Conservation (phyloP, 2,888 invertebrate genomes). For the Mesopsocus fuscifrons region DNA sequence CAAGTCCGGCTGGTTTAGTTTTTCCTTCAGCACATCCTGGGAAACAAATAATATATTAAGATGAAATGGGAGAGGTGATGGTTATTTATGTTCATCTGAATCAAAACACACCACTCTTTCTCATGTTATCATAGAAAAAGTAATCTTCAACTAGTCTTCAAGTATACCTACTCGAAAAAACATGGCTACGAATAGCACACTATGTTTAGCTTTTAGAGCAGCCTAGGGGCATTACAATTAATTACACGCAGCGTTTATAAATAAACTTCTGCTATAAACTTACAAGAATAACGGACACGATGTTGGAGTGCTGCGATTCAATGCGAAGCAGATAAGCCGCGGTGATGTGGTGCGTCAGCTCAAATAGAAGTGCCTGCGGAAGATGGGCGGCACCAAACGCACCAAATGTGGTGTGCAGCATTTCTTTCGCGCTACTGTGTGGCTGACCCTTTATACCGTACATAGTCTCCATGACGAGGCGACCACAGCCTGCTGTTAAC, state of each 20-base stretch:
- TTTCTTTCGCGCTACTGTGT: constrained; percentile 59
- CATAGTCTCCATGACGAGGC: constrained; percentile 72
- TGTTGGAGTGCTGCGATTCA: not conserved
- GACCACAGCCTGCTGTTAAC: constrained; percentile 64
- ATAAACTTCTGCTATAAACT: no score
- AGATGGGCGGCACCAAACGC: constrained; percentile 33
- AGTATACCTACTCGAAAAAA: no score
- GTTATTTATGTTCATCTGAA: no score
- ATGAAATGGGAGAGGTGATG: no score
- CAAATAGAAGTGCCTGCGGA: constrained; percentile 35
- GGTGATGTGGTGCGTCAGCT: constrained; percentile 18
- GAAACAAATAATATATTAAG: not conserved
- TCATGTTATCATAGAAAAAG: no score
- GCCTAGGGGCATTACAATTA: no score
- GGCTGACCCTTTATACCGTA: constrained; percentile 68
- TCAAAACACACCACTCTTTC: no score
- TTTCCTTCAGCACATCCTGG: not conserved
- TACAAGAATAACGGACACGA: constrained; percentile 1
- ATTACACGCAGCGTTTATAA: no score
- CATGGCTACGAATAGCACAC: no score
- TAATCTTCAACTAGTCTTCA: no score
- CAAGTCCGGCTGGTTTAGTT: no score
- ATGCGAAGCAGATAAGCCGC: not conserved
- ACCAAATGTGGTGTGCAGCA: constrained; percentile 46
- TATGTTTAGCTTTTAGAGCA: no score